A percentile compares a stretch with the other conserved stretches of the same genome.
These are phyloP conservation scores for Epicauta chinensis DNA, from an alignment of 1,140 invertebrate genomes.

Conservation along the genomic window DNA sequence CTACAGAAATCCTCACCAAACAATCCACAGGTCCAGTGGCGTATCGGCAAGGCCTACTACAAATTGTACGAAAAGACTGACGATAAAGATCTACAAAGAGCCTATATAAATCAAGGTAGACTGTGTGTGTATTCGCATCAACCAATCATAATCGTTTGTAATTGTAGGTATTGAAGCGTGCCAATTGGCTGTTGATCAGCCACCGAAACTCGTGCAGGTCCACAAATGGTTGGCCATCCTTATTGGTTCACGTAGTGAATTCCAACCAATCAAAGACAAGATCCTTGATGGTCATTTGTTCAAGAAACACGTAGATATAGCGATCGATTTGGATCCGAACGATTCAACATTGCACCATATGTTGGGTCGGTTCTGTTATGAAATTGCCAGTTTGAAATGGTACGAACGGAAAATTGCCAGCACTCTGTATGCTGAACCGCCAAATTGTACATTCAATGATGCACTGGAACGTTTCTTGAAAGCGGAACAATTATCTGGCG, in stretches of 20 bases:
- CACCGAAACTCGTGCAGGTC: constrained; percentile 51
- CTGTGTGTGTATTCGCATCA: neutral
- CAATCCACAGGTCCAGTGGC: constrained; percentile 57
- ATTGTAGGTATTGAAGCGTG: constrained; percentile 54
- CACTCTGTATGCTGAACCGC: constrained; percentile 61
- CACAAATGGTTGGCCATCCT: constrained; percentile 79
- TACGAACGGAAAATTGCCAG: constrained; percentile 65
- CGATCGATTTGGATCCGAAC: constrained; percentile 57
- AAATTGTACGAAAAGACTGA: constrained; percentile 45
- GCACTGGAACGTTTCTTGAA: constrained; percentile 58
- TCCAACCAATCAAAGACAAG: constrained; percentile 57
- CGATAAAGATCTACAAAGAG: constrained; percentile 48
- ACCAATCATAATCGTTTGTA: constrained; percentile 1
- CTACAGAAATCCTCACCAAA: constrained; percentile 41
- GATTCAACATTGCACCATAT: constrained; percentile 64
- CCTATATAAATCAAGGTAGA: constrained; percentile 52
- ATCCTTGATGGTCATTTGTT: constrained; percentile 62
- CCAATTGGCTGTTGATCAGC: constrained; percentile 50
- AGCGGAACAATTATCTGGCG: constrained; percentile 55
- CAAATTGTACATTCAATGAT: constrained; percentile 57
- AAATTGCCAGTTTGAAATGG: constrained; percentile 64
- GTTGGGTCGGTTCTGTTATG: constrained; percentile 61
- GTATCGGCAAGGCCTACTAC: constrained; percentile 60
- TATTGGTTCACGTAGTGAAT: constrained; percentile 47
- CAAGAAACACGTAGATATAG: constrained; percentile 66